A percentile compares a stretch with the other conserved stretches of the same genome.
phyloP scores from a whole-genome alignment of 2,888 invertebrate genomes.

The Acleris sparsana region DNA sequence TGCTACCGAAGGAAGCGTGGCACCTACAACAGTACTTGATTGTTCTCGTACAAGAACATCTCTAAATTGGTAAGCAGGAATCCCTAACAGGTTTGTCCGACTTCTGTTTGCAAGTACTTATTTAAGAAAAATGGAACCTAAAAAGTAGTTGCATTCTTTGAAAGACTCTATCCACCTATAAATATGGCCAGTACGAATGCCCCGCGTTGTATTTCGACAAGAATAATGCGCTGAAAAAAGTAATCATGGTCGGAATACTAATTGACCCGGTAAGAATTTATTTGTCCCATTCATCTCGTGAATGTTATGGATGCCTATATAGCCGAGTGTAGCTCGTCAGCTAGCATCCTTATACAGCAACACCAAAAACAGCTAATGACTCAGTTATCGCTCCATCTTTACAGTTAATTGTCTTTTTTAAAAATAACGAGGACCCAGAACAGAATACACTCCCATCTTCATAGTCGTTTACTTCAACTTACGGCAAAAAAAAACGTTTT shows the following conservation, averaged over 20 bases:
- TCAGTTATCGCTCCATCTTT: slow-evolving; percentile 11
- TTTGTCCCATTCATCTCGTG: slow-evolving; percentile 12
- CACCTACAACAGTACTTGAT: not conserved
- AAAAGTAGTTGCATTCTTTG: slow-evolving; percentile 15
- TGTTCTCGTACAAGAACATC: not conserved
- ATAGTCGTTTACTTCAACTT: not conserved
- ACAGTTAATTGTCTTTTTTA: not conserved
- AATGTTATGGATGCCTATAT: slow-evolving; percentile 22
- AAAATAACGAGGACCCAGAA: not conserved
- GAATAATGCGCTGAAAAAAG: slow-evolving; percentile 14
- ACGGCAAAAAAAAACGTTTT: no score
- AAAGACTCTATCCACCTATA: slow-evolving; percentile 8
- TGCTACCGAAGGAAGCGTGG: not conserved
- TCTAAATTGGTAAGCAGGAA: no score
- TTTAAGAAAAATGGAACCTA: not conserved
- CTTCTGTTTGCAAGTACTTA: not conserved
- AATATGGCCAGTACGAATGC: slow-evolving; percentile 3
- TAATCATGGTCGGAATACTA: slow-evolving; percentile 25
- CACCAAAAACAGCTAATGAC: slow-evolving; percentile 20
- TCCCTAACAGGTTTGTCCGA: not conserved
- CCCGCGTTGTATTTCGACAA: slow-evolving; percentile 22
- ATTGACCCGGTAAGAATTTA: slow-evolving; percentile 19
- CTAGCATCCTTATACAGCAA: slow-evolving; percentile 13
- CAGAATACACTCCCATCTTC: not conserved
- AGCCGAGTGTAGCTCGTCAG: slow-evolving; percentile 13